Percentiles rank a stretch among this genome's conserved stretches.
Evolutionary conservation across 2,888 invertebrate genomes (phyloP).

Genomic region (Cheiracanthium punctorium): DNA sequence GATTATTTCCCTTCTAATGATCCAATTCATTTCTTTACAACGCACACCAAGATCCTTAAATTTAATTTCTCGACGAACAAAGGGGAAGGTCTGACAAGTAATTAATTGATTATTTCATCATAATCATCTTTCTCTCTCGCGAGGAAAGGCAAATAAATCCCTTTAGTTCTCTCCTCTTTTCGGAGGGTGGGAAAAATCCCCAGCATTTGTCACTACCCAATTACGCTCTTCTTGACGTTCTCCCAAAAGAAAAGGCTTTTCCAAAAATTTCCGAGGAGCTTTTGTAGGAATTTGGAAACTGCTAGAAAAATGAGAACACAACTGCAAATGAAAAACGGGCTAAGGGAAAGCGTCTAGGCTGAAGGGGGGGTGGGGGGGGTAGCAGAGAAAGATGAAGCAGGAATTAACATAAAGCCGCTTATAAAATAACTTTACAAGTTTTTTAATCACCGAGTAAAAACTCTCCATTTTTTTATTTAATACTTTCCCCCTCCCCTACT

Average conservation of each 20-base stretch:
- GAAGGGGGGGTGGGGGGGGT: neutral
- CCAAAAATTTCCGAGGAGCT: neutral
- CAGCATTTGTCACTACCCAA: neutral
- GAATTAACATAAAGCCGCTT: slow-evolving; percentile 37
- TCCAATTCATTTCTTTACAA: neutral
- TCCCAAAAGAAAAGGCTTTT: neutral
- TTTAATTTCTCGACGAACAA: neutral
- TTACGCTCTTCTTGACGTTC: neutral
- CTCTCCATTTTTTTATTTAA: no score
- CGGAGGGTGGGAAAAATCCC: neutral
- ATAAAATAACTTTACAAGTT: slow-evolving; percentile 45
- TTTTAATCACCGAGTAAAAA: slow-evolving; percentile 13
- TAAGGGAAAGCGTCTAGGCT: no score
- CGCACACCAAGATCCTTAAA: neutral
- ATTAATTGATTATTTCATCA: slow-evolving; percentile 9
- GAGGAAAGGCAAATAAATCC: neutral
- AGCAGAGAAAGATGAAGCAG: slow-evolving; percentile 17
- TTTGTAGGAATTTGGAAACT: neutral
- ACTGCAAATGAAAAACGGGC: neutral
- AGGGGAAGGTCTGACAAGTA: neutral
- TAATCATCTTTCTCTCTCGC: neutral
- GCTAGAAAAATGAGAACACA: neutral
- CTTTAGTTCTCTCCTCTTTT: neutral
- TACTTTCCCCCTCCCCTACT: no score
- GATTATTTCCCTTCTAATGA: neutral